A percentile compares a stretch with the other conserved stretches of the same genome.
Conservation (phyloP, 2,888 invertebrate species). For the Cenopis cana region DNA sequence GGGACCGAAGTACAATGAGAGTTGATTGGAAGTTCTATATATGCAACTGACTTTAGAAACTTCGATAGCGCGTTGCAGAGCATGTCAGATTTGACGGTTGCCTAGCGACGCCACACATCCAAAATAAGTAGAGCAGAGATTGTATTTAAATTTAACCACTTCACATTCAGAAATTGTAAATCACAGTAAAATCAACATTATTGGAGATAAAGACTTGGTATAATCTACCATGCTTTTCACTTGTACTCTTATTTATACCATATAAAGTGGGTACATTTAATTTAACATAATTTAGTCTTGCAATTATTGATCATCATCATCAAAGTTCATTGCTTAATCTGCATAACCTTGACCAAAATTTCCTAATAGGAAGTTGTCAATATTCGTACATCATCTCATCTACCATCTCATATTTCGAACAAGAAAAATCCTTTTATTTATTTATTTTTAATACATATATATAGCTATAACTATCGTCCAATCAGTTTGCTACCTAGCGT, state of each 20-base stretch:
- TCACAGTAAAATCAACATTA: neutral
- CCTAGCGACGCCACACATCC: no score
- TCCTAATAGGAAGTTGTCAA: neutral
- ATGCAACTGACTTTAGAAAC: no score
- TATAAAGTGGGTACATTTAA: slow-evolving; percentile 11
- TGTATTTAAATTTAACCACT: neutral
- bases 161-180: neutral
- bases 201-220: no score
- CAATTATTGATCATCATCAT: neutral
- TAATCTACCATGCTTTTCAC: neutral
- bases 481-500: no score
- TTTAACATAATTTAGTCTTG: neutral
- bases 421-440: neutral
- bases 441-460: no score
- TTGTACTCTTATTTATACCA: neutral
- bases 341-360: slow-evolving; percentile 1
- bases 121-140: no score
- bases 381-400: slow-evolving; percentile 9
- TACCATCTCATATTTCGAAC: neutral
- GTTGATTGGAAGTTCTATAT: no score
- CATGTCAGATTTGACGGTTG: no score
- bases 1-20: no score
- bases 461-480: no score
- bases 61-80: no score
- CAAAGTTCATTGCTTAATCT: neutral